These are phyloP conservation scores for Acanthornis magna DNA, from an alignment of 2,797 vertebrate species.

Conservation along the genomic window DNA sequence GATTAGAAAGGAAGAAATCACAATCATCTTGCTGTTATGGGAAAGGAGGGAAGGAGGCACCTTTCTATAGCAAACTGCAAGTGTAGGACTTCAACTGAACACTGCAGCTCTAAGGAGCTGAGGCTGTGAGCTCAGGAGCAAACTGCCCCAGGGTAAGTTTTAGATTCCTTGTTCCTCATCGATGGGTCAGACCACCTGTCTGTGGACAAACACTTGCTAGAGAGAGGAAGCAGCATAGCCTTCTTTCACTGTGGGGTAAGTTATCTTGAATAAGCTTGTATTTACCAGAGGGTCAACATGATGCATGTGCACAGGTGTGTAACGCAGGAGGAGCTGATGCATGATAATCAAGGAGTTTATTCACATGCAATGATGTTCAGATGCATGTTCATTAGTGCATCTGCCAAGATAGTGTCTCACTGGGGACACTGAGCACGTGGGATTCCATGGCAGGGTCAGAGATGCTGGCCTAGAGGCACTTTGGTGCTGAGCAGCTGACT, in stretches of 20 bases:
- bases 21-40: neutral
- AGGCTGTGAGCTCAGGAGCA: neutral
- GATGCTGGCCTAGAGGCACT: neutral
- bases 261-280: neutral
- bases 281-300: neutral
- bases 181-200: neutral
- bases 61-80: neutral
- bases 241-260: neutral
- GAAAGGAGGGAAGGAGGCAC: neutral
- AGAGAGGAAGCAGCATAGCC: neutral
- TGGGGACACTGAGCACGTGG: accelerated
- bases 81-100: neutral
- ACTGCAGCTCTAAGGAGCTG: neutral
- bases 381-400: neutral
- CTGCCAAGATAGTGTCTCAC: neutral
- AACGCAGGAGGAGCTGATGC: neutral
- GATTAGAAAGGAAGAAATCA: neutral
- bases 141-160: neutral
- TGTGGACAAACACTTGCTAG: neutral
- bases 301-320: neutral
- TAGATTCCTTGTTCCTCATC: neutral
- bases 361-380: neutral
- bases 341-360: neutral
- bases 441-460: neutral
- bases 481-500: neutral